These are phyloP conservation scores for Diadumene lineata DNA, from an alignment of 92 coral and sea anemone species.

Conservation along the genomic window DNA sequence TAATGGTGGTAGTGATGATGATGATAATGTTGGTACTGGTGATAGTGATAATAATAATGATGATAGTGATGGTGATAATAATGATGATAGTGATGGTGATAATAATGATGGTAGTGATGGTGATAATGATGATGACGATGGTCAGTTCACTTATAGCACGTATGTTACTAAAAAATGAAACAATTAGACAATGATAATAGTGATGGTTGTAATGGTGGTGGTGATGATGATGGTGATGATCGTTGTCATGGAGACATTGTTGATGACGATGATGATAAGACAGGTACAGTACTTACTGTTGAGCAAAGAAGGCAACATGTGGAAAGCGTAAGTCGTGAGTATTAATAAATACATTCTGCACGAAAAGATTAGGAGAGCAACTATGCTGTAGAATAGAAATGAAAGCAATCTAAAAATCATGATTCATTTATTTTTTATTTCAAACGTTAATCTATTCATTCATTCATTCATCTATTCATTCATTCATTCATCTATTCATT, in stretches of 20 bases:
- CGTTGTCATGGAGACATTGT: background rate
- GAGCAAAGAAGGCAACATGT: constrained; percentile 97
- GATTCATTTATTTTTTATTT: background rate
- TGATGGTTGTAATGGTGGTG: background rate
- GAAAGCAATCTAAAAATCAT: background rate
- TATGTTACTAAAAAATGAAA: too few relatives aligned
- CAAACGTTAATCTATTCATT: background rate
- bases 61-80: background rate
- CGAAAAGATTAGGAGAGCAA: constrained; percentile 94
- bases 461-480: background rate
- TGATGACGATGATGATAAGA: background rate
- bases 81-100: background rate
- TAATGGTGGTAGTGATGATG: background rate
- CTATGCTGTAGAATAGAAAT: constrained; percentile 76
- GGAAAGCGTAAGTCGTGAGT: constrained; percentile 98
- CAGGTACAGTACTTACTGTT: constrained; percentile 89
- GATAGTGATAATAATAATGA: background rate
- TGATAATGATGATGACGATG: background rate
- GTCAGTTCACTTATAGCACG: too few relatives aligned
- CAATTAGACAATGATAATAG: background rate
- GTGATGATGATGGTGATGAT: background rate
- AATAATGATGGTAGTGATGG: background rate
- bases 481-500: background rate
- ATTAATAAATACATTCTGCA: constrained; percentile 97
- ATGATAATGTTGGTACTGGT: background rate